Conservation (phyloP, 2,113 vertebrate genomes). For the Lepus europaeus region DNA sequence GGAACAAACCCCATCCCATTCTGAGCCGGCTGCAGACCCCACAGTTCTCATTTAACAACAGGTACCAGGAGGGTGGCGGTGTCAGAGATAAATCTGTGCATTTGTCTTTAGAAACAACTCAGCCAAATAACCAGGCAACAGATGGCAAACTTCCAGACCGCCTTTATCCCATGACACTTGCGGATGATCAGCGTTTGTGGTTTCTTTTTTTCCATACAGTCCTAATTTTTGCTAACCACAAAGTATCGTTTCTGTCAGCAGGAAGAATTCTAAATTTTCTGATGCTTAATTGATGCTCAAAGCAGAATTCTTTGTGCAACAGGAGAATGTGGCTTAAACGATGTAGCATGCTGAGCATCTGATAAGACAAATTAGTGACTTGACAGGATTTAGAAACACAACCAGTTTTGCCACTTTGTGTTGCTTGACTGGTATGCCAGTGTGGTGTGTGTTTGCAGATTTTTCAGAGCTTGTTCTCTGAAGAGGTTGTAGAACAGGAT, state of each 20-base stretch:
- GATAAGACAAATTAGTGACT: slow-evolving; percentile 18
- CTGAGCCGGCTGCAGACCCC: neutral
- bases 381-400: slow-evolving; percentile 35
- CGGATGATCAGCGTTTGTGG: neutral
- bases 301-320: neutral
- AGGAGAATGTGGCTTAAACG: neutral
- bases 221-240: neutral
- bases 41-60: neutral
- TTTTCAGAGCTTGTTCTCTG: neutral
- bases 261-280: too few species aligned
- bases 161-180: neutral
- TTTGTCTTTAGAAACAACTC: neutral
- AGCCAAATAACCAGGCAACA: neutral
- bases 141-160: neutral
- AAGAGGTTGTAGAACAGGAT: neutral
- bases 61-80: too few species aligned
- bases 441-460: neutral
- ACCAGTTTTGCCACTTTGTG: neutral
- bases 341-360: slow-evolving; percentile 12
- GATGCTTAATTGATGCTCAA: neutral
- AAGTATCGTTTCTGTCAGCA: too few species aligned
- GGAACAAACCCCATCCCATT: neutral
- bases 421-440: neutral
- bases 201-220: neutral
- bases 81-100: neutral